These are phyloP conservation scores for Taxidea taxus DNA, from an alignment of 2,113 vertebrate genomes.

Conservation along the genomic window DNA sequence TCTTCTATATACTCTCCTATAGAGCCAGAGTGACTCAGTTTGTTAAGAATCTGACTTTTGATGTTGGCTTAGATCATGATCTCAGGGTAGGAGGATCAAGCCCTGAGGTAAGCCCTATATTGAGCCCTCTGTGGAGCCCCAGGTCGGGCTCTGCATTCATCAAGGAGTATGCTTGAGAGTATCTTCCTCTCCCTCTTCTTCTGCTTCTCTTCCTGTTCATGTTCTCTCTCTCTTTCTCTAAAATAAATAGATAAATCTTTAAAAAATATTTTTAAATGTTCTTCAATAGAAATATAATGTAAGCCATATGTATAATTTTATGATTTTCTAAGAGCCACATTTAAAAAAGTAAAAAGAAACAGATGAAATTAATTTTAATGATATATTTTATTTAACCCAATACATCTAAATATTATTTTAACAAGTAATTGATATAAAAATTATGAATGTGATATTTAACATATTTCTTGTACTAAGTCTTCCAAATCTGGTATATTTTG, in stretches of 20 bases:
- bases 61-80: not conserved
- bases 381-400: not conserved
- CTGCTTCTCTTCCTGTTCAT: not conserved
- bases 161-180: not conserved
- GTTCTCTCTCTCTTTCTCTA: not conserved
- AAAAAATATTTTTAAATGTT: not conserved
- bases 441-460: not conserved
- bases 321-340: not conserved
- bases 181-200: not conserved
- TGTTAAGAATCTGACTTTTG: not conserved
- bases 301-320: not conserved
- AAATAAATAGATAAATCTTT: not conserved
- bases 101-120: not conserved
- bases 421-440: not conserved
- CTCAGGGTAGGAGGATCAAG: not conserved
- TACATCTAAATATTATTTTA: not conserved
- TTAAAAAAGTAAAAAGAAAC: not conserved
- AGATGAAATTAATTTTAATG: not conserved
- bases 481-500: not conserved
- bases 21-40: not conserved
- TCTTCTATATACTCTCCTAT: not conserved
- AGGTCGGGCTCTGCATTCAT: not conserved
- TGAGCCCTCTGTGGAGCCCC: not conserved
- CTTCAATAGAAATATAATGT: not conserved
- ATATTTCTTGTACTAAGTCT: not conserved